These are phyloP conservation scores for Digitonthophagus gazella DNA, from an alignment of 2,888 invertebrate species.

Conservation along the genomic window DNA sequence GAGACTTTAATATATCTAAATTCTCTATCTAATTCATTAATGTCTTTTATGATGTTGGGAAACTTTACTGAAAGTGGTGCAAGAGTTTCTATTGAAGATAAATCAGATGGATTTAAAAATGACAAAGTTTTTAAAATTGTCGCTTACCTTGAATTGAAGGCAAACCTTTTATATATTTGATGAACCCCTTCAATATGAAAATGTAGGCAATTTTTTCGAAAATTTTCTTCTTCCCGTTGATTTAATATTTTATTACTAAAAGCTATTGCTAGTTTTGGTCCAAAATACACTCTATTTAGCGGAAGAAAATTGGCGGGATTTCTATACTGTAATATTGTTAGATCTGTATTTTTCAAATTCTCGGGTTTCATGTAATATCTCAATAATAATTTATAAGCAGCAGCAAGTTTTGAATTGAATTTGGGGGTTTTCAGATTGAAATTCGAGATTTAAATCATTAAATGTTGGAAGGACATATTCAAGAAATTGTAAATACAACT, in stretches of 20 bases:
- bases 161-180: slow-evolving; percentile 26
- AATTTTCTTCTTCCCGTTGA: slow-evolving; percentile 13
- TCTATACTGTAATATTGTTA: slow-evolving; percentile 15
- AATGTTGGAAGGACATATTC: slow-evolving; percentile 11
- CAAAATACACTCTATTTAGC: slow-evolving; percentile 23
- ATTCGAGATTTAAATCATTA: too few relatives aligned
- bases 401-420: slow-evolving; percentile 5
- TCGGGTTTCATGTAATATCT: not conserved
- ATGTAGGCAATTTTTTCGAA: slow-evolving; percentile 23
- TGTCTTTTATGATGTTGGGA: slow-evolving; percentile 16
- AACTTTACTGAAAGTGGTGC: slow-evolving; percentile 18
- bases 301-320: slow-evolving; percentile 17
- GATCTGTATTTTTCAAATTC: slow-evolving; percentile 5
- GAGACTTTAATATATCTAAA: slow-evolving; percentile 17
- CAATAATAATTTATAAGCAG: not conserved
- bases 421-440: not conserved
- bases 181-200: slow-evolving; percentile 26
- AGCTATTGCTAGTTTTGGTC: slow-evolving; percentile 23
- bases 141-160: slow-evolving; percentile 24
- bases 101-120: slow-evolving; percentile 2
- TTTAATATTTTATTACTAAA: slow-evolving; percentile 16
- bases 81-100: slow-evolving; percentile 18
- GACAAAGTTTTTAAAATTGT: slow-evolving; percentile 19
- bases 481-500: slow-evolving; percentile 13
- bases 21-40: slow-evolving; percentile 26